A percentile compares a stretch with the other conserved stretches of the same genome.
Evolutionary conservation across 2,888 invertebrate species (phyloP).

Genomic region (Sabatieria punctata): DNA sequence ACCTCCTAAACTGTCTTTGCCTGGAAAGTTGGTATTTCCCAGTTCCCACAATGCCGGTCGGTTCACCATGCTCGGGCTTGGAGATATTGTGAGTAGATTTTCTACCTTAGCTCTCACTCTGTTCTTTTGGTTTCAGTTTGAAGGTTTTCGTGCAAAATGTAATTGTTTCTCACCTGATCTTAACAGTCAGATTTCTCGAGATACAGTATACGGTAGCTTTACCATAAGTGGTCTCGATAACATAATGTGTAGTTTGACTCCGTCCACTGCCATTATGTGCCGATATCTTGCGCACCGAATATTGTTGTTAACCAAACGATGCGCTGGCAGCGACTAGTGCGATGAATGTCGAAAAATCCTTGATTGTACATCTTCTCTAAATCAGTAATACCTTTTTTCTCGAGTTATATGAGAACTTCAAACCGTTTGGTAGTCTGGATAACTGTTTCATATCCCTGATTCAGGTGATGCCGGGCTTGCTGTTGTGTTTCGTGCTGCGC

Average conservation of each 20-base stretch:
- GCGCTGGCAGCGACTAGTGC: too few relatives aligned
- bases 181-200: too few relatives aligned
- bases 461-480: slow-evolving; percentile 78
- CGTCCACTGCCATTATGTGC: background rate
- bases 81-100: slow-evolving; percentile 42
- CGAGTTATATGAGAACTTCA: background rate
- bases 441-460: slow-evolving; percentile 9
- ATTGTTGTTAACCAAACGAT: too few relatives aligned
- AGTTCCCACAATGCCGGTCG: slow-evolving; percentile 78
- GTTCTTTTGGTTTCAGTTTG: too few relatives aligned
- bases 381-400: too few relatives aligned
- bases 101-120: background rate
- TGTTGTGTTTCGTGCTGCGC: slow-evolving; percentile 84
- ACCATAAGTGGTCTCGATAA: too few relatives aligned
- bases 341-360: too few relatives aligned
- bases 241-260: background rate
- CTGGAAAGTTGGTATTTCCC: slow-evolving; percentile 90
- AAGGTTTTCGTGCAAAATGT: too few relatives aligned
- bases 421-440: background rate
- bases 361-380: too few relatives aligned
- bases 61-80: slow-evolving; percentile 77
- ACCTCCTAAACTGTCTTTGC: slow-evolving; percentile 82
- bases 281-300: background rate
- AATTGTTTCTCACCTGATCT: too few relatives aligned
- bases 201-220: too few relatives aligned